Percentiles rank a stretch among this genome's conserved stretches.
These are phyloP conservation scores for Byasa hedistus DNA, from an alignment of 2,888 invertebrate species.

Conservation along the genomic window DNA sequence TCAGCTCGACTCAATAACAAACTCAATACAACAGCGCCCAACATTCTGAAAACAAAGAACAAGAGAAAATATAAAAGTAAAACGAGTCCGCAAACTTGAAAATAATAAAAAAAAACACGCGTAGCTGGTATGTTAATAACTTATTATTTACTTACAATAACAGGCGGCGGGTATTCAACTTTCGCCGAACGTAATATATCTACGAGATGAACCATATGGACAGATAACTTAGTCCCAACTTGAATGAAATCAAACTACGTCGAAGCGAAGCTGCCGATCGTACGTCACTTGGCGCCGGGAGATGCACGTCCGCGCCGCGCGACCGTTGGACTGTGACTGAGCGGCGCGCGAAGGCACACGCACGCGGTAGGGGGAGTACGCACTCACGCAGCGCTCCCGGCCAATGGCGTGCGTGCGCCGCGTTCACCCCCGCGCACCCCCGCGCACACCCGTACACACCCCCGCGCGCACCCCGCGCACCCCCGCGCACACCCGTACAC, in stretches of 20 bases:
- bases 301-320: conserved; percentile 58
- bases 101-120: conserved; percentile 34
- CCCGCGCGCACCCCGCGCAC: conserved; percentile 43
- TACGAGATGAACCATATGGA: conserved; percentile 91
- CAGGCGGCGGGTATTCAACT: conserved; percentile 86
- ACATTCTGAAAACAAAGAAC: conserved; percentile 37
- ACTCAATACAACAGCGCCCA: conserved; percentile 28
- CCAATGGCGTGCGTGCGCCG: conserved; percentile 79
- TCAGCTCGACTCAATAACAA: conserved; percentile 26
- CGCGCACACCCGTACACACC: conserved; percentile 43
- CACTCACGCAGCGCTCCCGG: conserved; percentile 76
- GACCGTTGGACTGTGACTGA: conserved; percentile 67
- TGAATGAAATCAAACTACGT: conserved; percentile 53
- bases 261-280: conserved; percentile 56
- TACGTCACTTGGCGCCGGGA: conserved; percentile 52
- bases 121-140: conserved; percentile 20
- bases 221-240: conserved; percentile 72
- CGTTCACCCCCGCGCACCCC: conserved; percentile 71
- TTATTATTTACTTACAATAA: conserved; percentile 84
- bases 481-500: conserved; percentile 75
- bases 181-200: conserved; percentile 89
- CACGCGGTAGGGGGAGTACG: conserved; percentile 75
- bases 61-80: conserved; percentile 26
- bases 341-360: conserved; percentile 65
- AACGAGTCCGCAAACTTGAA: conserved; percentile 32